Percentiles rank a stretch among this genome's conserved stretches.
Conservation (phyloP, 2,113 vertebrate genomes). For the Thalassoma bifasciatum region DNA sequence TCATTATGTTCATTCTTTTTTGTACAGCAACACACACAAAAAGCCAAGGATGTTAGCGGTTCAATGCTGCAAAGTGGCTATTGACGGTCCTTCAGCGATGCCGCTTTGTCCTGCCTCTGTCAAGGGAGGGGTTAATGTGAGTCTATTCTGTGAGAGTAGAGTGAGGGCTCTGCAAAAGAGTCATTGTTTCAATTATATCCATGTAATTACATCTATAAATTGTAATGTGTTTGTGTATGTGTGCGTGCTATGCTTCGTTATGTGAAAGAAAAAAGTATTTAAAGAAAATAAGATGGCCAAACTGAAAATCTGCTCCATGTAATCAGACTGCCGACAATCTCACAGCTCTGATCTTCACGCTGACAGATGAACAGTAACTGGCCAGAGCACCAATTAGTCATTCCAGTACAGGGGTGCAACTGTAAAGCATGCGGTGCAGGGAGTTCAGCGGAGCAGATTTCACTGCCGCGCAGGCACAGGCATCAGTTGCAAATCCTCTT, state of each 20-base stretch:
- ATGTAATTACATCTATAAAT: conserved; percentile 74
- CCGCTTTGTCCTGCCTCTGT: conserved; percentile 33
- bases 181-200: conserved; percentile 74
- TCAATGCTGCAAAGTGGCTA: conserved; percentile 42
- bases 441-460: conserved; percentile 72
- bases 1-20: conserved; percentile 58
- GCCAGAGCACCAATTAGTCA: conserved; percentile 76
- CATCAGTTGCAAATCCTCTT: conserved; percentile 82
- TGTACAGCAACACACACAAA: conserved; percentile 35
- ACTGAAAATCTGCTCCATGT: conserved; percentile 50
- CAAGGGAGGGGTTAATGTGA: conserved; percentile 37
- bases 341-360: conserved; percentile 37
- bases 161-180: conserved; percentile 52
- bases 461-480: conserved; percentile 58
- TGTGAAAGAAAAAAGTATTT: conserved; percentile 39
- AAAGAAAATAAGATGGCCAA: conserved; percentile 44
- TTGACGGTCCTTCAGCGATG: conserved; percentile 25
- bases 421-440: conserved; percentile 70
- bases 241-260: conserved; percentile 25
- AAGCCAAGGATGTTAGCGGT: conserved; percentile 42
- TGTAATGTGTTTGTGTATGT: conserved; percentile 36
- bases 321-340: conserved; percentile 51
- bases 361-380: conserved; percentile 55
- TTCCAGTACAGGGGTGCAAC: conserved; percentile 69
- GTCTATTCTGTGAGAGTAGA: conserved; percentile 33